phyloP scores from a whole-genome alignment of 2,113 vertebrate species.

The Sarotherodon lohbergeri region DNA sequence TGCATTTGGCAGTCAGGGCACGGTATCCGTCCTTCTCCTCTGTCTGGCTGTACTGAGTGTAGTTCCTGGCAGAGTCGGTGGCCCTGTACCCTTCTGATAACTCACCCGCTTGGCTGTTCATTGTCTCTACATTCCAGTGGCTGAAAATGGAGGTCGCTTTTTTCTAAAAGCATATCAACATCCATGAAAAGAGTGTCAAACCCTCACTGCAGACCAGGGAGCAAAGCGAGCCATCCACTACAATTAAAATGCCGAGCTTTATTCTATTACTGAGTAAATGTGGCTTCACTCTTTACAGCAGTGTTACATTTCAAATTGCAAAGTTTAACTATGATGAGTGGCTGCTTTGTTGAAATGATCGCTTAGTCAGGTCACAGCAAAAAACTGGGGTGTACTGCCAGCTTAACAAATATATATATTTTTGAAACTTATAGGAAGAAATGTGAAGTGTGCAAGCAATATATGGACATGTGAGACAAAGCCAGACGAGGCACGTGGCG shows the following conservation, averaged over 20 bases:
- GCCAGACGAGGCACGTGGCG: not conserved
- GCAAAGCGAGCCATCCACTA: not conserved
- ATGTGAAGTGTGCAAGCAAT: not conserved
- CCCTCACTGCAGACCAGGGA: not conserved
- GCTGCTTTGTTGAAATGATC: not conserved
- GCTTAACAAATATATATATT: not conserved
- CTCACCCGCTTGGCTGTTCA: constrained; percentile 35
- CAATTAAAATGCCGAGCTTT: not conserved
- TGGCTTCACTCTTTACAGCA: not conserved
- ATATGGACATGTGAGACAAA: not conserved
- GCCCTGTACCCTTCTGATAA: constrained; percentile 37
- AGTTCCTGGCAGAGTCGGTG: constrained; percentile 22
- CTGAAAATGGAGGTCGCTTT: constrained; percentile 30
- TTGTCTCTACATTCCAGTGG: constrained; percentile 52
- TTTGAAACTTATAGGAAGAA: not conserved
- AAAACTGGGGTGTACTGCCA: not conserved
- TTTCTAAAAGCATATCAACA: not conserved
- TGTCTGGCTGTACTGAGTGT: constrained; percentile 5
- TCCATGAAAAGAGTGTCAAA: constrained; percentile 10
- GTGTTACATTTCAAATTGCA: not conserved
- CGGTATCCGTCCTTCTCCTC: constrained; percentile 7
- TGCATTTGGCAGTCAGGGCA: not conserved
- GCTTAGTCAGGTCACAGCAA: not conserved
- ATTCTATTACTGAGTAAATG: not conserved
- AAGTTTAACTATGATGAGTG: not conserved